Percentiles rank a stretch among this genome's conserved stretches.
Conservation (phyloP, 2,888 invertebrate species). For the Chrysodeixis includens region DNA sequence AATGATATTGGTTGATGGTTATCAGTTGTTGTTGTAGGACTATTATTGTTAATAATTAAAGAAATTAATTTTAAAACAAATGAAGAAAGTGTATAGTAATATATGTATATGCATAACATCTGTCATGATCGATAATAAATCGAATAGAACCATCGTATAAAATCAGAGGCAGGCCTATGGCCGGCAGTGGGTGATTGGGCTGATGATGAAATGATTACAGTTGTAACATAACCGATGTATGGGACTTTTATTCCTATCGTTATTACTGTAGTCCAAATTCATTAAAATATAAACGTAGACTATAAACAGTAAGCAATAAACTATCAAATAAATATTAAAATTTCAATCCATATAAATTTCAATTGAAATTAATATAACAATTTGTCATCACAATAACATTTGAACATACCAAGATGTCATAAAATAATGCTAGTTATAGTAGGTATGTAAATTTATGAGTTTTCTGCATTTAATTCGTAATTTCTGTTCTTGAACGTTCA, state of each 20-base stretch:
- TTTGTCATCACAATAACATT: slow-evolving; percentile 37
- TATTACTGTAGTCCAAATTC: too few relatives aligned
- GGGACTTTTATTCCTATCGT: too few relatives aligned
- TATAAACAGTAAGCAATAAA: not conserved
- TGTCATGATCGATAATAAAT: too few relatives aligned
- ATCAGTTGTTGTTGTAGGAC: not conserved
- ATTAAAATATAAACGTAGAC: too few relatives aligned
- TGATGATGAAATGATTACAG: too few relatives aligned
- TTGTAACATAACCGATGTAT: too few relatives aligned
- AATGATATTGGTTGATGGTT: not conserved
- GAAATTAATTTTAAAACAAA: not conserved
- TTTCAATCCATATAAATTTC: slow-evolving; percentile 3
- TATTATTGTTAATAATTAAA: not conserved
- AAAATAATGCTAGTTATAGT: slow-evolving; percentile 24
- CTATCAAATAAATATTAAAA: too few relatives aligned
- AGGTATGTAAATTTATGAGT: slow-evolving; percentile 31
- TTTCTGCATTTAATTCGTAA: slow-evolving; percentile 40
- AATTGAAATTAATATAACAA: slow-evolving; percentile 17
- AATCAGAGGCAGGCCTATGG: too few relatives aligned
- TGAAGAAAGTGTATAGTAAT: too few relatives aligned
- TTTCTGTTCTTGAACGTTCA: slow-evolving; percentile 43
- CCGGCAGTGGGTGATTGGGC: too few relatives aligned
- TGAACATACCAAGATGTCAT: slow-evolving; percentile 39
- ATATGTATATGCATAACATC: too few relatives aligned
- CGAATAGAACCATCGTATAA: too few relatives aligned